These are phyloP conservation scores for Paracentrotus lividus DNA, from an alignment of 53 echinoderm and acorn worm genomes.

Conservation along the genomic window DNA sequence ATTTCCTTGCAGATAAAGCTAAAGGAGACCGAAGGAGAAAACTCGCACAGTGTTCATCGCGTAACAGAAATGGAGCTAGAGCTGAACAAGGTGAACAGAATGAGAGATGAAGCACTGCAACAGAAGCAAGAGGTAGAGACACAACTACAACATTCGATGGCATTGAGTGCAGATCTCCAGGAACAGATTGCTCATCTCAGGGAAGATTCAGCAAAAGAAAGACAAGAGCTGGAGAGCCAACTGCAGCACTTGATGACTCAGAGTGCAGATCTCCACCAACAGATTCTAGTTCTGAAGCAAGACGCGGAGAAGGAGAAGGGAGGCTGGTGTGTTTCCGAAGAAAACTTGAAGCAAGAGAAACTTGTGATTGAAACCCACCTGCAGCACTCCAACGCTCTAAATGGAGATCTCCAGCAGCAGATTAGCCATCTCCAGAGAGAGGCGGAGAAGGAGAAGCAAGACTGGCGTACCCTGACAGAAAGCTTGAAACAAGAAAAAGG, in stretches of 20 bases:
- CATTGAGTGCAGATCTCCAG: neutral
- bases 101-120: neutral
- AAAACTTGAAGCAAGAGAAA: constrained; percentile 22
- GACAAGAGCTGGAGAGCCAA: neutral
- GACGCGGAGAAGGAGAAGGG: constrained; percentile 15
- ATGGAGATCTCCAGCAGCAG: constrained; percentile 14
- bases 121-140: constrained; percentile 18
- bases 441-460: neutral
- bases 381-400: neutral
- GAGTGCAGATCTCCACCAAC: neutral
- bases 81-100: neutral
- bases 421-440: neutral
- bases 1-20: constrained; percentile 27
- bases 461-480: neutral
- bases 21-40: constrained; percentile 9
- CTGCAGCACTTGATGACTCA: neutral
- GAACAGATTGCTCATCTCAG: neutral
- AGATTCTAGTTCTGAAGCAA: neutral
- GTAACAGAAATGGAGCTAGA: constrained; percentile 18
- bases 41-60: neutral
- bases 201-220: constrained; percentile 12
- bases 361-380: constrained; percentile 19
- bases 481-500: neutral
- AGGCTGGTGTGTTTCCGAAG: neutral
- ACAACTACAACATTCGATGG: constrained; percentile 37